Evolutionary conservation across 2,797 vertebrate species (phyloP).

Genomic region (Choloepus didactylus): DNA sequence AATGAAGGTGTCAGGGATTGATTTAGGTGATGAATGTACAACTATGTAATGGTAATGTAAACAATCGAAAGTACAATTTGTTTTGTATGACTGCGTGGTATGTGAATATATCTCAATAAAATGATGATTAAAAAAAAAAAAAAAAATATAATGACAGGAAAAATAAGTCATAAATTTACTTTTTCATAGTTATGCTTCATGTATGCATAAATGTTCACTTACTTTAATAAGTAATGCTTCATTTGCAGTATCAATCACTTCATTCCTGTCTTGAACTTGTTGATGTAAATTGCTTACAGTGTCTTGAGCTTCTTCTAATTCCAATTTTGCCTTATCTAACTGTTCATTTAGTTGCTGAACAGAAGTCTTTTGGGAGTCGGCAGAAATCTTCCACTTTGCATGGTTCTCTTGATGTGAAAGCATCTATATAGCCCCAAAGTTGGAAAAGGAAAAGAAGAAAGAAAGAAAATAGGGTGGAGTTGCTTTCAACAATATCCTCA

Average conservation of each 20-base stretch:
- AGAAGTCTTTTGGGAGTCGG: conserved; percentile 88
- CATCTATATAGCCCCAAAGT: conserved; percentile 85
- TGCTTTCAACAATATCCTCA: conserved; percentile 63
- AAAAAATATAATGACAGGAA: conserved; percentile 48
- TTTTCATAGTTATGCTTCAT: neutral
- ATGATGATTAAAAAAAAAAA: no score
- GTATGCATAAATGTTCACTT: conserved; percentile 50
- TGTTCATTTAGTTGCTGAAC: conserved; percentile 90
- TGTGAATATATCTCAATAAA: no score
- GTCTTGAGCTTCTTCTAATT: conserved; percentile 88
- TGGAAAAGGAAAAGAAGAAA: conserved; percentile 65
- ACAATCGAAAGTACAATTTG: no score
- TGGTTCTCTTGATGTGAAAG: conserved; percentile 90
- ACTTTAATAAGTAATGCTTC: conserved; percentile 92
- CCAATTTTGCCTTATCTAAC: conserved; percentile 88
- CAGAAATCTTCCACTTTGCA: conserved; percentile 90
- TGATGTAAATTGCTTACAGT: conserved; percentile 87
- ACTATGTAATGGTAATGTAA: no score
- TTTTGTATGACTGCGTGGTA: no score
- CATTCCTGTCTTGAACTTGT: conserved; percentile 88
- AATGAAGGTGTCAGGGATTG: no score
- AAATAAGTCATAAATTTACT: conserved; percentile 44
- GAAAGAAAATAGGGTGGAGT: conserved; percentile 16
- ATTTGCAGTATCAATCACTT: conserved; percentile 87
- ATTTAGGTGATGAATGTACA: no score